phyloP scores from a whole-genome alignment of 2,797 vertebrate genomes.

The Pipistrellus nathusii region DNA sequence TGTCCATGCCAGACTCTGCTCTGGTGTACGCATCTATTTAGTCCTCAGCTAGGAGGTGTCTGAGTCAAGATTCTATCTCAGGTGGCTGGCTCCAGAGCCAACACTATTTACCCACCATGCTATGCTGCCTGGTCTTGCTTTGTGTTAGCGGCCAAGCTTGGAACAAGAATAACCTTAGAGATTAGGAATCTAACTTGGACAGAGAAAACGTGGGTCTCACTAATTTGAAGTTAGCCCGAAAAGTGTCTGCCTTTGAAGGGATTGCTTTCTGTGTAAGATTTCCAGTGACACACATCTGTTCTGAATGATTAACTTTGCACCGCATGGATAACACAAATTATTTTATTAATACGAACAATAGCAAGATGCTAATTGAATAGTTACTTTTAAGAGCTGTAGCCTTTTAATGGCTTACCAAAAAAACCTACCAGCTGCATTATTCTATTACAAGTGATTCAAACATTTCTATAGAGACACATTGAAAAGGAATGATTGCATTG shows the following conservation, averaged over 20 bases:
- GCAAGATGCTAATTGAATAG: conserved; percentile 75
- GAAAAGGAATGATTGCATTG: background rate
- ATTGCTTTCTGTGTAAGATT: conserved; percentile 12
- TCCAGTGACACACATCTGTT: conserved; percentile 60
- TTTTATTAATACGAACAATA: conserved; percentile 69
- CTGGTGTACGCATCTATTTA: background rate
- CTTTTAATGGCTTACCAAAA: conserved; percentile 51
- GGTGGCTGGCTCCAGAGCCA: background rate
- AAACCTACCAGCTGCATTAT: background rate
- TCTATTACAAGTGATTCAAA: conserved; percentile 46
- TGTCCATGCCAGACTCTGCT: background rate
- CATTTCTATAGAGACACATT: conserved; percentile 54
- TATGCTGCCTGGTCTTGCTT: background rate
- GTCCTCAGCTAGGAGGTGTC: background rate
- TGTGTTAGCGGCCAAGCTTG: background rate
- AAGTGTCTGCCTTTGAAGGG: background rate
- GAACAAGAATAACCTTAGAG: background rate
- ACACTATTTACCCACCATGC: fast-evolving
- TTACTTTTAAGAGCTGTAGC: conserved; percentile 65
- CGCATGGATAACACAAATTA: conserved; percentile 11
- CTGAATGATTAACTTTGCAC: conserved; percentile 59
- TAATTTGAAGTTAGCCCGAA: background rate
- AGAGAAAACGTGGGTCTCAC: background rate
- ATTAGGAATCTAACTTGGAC: background rate
- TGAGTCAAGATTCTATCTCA: background rate